Conservation (phyloP, 2,797 vertebrate species). For the Crax fasciolata region DNA sequence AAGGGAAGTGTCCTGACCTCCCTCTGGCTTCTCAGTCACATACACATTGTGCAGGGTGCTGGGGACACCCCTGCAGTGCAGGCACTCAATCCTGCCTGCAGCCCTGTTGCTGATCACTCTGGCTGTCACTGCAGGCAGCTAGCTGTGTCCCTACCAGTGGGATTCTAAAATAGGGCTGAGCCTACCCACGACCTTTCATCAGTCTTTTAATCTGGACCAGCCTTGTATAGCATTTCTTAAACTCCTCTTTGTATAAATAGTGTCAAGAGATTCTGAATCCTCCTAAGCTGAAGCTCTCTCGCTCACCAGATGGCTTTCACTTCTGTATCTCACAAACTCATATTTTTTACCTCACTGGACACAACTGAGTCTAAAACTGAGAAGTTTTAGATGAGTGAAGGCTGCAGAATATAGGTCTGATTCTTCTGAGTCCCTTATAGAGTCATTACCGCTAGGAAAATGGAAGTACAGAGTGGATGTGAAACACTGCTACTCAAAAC, state of each 20-base stretch:
- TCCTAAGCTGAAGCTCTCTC: neutral
- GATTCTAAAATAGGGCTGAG: neutral
- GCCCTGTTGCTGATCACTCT: neutral
- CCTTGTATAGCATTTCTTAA: neutral
- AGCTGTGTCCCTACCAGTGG: neutral
- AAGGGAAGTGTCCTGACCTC: neutral
- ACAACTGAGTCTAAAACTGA: no score
- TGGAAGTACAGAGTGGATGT: neutral
- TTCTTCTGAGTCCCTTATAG: neutral
- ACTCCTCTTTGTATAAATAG: neutral
- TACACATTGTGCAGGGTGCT: accelerated
- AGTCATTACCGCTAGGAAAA: neutral
- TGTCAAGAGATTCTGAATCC: neutral
- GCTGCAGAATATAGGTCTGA: neutral
- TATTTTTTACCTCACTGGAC: neutral
- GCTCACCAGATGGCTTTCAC: neutral
- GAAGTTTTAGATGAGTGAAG: neutral
- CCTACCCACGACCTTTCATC: neutral
- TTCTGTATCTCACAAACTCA: neutral
- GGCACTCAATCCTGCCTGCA: neutral
- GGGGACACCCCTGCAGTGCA: neutral
- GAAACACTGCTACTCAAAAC: neutral
- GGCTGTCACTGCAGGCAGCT: neutral
- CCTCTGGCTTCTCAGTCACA: neutral
- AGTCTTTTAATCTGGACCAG: neutral